These are phyloP conservation scores for Microctenopoma steveboyesi DNA, from an alignment of 2,797 vertebrate genomes.

Conservation along the genomic window DNA sequence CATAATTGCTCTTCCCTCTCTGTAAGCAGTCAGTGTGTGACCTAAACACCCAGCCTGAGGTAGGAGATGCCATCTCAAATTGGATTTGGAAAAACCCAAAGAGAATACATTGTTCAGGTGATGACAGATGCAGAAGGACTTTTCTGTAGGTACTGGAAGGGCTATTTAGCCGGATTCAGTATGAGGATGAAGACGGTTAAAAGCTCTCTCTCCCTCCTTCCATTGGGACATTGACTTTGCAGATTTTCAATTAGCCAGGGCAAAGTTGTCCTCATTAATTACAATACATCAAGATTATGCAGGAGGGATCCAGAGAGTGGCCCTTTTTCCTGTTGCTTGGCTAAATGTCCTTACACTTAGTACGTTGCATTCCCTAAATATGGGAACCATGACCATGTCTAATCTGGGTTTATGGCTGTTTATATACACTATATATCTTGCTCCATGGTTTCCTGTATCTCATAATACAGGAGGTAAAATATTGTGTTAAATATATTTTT, in stretches of 20 bases:
- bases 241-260: conserved; percentile 67
- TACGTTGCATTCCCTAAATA: conserved; percentile 37
- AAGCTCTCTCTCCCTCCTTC: conserved; percentile 26
- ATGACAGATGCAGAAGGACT: conserved; percentile 41
- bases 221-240: conserved; percentile 62
- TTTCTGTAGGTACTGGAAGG: conserved; percentile 36
- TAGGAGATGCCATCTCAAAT: conserved; percentile 46
- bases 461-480: neutral
- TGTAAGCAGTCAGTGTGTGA: conserved; percentile 23
- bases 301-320: conserved; percentile 35
- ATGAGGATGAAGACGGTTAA: conserved; percentile 46
- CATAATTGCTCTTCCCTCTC: conserved; percentile 52
- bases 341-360: conserved; percentile 54
- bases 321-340: conserved; percentile 42
- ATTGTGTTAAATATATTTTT: neutral
- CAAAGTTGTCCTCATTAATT: conserved; percentile 70
- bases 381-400: conserved; percentile 18
- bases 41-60: conserved; percentile 33
- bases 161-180: conserved; percentile 38
- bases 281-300: conserved; percentile 63
- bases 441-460: neutral
- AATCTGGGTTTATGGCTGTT: conserved; percentile 43
- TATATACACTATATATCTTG: neutral
- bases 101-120: conserved; percentile 51
- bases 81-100: conserved; percentile 40